Evolutionary conservation across 2,113 vertebrate species (phyloP), one percentile per base, ranked within the genome.

Genomic region (Pagrus major): DNA sequence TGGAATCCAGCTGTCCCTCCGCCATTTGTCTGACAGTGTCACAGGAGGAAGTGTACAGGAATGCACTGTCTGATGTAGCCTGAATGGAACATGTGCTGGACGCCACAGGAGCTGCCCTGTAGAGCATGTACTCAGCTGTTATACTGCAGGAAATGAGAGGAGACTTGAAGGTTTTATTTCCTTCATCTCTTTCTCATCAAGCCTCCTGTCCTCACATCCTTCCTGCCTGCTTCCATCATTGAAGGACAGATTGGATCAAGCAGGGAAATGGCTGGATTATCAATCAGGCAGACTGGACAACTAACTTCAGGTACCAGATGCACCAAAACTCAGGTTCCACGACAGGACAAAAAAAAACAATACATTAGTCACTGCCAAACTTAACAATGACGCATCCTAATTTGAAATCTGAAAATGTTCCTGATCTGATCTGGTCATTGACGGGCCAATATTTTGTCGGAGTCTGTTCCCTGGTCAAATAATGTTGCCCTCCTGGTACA

Each of bases 1-100:
- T 52, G 71, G 86, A 76, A 78, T 83, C 85, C 76, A 84, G 76
- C 69, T 80, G 83, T 85, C 83, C 70, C 72, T 55, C 51, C 3
- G 59, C 51, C 73, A 67, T 72, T 75, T 44, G 69, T 27, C 60
- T 61, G 63, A 77, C 61, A 15, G 42, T 21, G 59, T 74, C 75
- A 41, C 70, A 73, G 51, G 55, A 82, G 78, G 88, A 85, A 74
- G 64, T 73, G 52, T n/a, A 35, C 46, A 2, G 64, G 80, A 79
- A 72, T 77, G 51, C 16, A 2, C 25, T 16, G 41, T 63, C 51
- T 2, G 6, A 31, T 46, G 29, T n/a, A 9, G 23, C 15, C 3
- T 76, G 59, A 76, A 46, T 71, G 66, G 55, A 60, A 64, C 75
- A 71, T 68, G 29, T 85, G 79, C 68, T 59, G 47, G 72, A 66